Conservation (phyloP, 2,113 vertebrate genomes). For the Lipophrys pholis region DNA sequence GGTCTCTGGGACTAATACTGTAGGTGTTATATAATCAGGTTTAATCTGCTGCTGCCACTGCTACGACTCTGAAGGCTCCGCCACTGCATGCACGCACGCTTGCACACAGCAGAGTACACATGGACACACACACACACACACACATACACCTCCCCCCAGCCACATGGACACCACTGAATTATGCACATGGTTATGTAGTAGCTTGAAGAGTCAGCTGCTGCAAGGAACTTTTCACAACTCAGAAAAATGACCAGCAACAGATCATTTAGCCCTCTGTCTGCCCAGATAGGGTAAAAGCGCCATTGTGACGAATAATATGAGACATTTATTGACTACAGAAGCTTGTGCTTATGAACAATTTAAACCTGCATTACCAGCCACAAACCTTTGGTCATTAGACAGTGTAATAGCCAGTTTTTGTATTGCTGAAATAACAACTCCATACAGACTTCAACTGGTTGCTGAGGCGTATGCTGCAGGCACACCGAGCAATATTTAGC, state of each 20-base stretch:
- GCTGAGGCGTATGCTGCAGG: too few species aligned
- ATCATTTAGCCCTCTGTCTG: not conserved
- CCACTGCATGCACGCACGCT: conserved; percentile 31
- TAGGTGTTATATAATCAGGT: conserved; percentile 67
- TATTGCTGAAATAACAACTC: not conserved
- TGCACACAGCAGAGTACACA: conserved; percentile 39
- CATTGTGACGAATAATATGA: not conserved
- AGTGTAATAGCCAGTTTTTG: not conserved
- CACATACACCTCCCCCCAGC: conserved; percentile 27
- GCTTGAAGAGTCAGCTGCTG: conserved; percentile 31
- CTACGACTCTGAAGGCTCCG: conserved; percentile 11
- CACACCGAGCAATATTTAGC: too few species aligned
- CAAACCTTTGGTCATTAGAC: not conserved
- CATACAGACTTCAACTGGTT: too few species aligned
- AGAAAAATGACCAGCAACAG: not conserved
- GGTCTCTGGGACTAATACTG: conserved; percentile 43
- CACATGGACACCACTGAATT: conserved; percentile 51
- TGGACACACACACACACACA: conserved; percentile 42
- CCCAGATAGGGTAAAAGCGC: not conserved
- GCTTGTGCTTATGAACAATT: not conserved
- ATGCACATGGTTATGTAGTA: conserved; percentile 39
- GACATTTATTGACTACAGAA: not conserved
- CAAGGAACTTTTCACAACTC: conserved; percentile 10
- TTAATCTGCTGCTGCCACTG: conserved; percentile 51
- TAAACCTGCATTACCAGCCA: not conserved